These are phyloP conservation scores for Manis pentadactyla DNA, from an alignment of 2,797 vertebrate genomes.

Conservation along the genomic window DNA sequence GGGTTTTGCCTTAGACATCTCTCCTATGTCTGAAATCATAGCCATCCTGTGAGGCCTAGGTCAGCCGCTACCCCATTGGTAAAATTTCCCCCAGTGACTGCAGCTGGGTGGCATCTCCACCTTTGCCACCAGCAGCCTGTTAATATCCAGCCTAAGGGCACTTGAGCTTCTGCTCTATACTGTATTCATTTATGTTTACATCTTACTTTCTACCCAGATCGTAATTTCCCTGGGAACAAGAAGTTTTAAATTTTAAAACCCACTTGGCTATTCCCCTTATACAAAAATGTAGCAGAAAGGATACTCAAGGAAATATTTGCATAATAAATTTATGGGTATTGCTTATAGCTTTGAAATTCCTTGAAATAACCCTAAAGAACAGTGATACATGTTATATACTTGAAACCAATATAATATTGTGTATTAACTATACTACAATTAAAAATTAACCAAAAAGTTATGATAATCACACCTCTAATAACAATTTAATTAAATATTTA, in stretches of 20 bases:
- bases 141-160: neutral
- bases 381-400: too few species aligned
- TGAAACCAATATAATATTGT: too few species aligned
- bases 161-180: neutral
- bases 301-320: neutral
- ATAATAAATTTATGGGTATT: neutral
- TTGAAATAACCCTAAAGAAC: neutral
- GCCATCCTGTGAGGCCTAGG: neutral
- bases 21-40: neutral
- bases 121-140: neutral
- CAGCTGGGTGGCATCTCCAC: neutral
- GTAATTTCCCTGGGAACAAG: neutral
- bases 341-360: neutral
- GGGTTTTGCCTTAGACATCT: neutral
- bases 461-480: neutral
- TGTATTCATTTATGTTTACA: neutral
- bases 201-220: neutral
- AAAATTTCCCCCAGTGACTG: neutral
- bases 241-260: conserved; percentile 30
- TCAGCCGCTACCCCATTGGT: neutral
- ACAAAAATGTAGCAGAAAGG: neutral
- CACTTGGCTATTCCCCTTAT: neutral
- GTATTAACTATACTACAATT: too few species aligned
- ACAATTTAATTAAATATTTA: conserved; percentile 17
- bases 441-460: neutral